Evolutionary conservation across 2,888 invertebrate genomes (phyloP).

Genomic region (Anorthoa munda): DNA sequence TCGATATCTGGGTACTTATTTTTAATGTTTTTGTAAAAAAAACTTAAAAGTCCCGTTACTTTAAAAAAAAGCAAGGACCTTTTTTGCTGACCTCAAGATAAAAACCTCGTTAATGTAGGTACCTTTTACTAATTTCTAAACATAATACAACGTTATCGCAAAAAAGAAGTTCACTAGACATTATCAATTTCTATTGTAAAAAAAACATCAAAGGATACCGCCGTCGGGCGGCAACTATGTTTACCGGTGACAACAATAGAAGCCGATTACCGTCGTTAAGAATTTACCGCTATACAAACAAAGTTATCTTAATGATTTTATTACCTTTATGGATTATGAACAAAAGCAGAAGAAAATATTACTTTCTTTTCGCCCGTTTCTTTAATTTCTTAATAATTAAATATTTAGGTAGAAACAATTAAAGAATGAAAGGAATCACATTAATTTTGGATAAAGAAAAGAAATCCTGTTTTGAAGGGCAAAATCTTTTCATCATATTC

Average conservation of each 20-base stretch:
- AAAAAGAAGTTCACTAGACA: conserved; percentile 29
- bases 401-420: neutral
- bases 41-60: conserved; percentile 5
- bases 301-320: conserved; percentile 32
- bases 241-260: conserved; percentile 2
- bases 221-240: conserved; percentile 9
- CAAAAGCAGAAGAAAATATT: conserved; percentile 16
- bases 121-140: conserved; percentile 40
- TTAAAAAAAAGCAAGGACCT: neutral
- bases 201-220: conserved; percentile 50
- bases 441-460: neutral
- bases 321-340: conserved; percentile 12
- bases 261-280: conserved; percentile 43
- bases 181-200: conserved; percentile 50
- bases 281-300: conserved; percentile 52
- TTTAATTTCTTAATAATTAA: conserved; percentile 4
- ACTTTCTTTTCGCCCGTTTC: too few relatives aligned
- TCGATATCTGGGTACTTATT: too few relatives aligned
- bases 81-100: conserved; percentile 25
- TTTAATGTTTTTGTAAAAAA: too few relatives aligned
- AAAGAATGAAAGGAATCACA: neutral
- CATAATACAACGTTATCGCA: conserved; percentile 45
- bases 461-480: neutral
- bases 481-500: too few relatives aligned
- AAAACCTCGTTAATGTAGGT: conserved; percentile 36